Evolutionary conservation across 2,113 vertebrate genomes (phyloP).

Genomic region (Fulica atra): DNA sequence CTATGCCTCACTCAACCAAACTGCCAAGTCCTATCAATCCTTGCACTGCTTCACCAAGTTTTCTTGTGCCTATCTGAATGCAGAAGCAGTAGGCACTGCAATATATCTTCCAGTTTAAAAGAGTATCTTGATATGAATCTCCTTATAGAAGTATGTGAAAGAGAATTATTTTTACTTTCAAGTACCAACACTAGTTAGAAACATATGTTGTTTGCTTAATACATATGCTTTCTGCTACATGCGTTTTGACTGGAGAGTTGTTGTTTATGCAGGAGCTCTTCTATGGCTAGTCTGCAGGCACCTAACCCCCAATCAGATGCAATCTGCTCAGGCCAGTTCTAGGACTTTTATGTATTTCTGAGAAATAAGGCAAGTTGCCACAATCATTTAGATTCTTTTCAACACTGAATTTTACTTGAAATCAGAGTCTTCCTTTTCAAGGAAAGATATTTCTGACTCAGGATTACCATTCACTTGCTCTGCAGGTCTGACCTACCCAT

Average conservation of each 20-base stretch:
- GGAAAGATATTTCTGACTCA: not conserved
- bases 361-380: not conserved
- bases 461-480: not conserved
- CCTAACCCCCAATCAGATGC: not conserved
- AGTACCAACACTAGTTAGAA: not conserved
- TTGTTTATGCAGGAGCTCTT: not conserved
- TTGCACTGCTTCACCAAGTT: not conserved
- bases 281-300: not conserved
- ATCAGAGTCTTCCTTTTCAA: not conserved
- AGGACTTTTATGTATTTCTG: not conserved
- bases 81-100: not conserved
- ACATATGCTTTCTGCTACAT: not conserved
- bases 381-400: not conserved
- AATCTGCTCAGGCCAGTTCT: not conserved
- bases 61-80: not conserved
- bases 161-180: not conserved
- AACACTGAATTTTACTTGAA: not conserved
- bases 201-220: not conserved
- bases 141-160: not conserved
- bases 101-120: not conserved
- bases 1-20: not conserved
- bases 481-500: not conserved
- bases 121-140: not conserved
- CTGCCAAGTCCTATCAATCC: not conserved
- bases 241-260: not conserved